A percentile compares a stretch with the other conserved stretches of the same genome.
Conservation (phyloP, 2,797 vertebrate species). For the Pogoniulus pusillus region DNA sequence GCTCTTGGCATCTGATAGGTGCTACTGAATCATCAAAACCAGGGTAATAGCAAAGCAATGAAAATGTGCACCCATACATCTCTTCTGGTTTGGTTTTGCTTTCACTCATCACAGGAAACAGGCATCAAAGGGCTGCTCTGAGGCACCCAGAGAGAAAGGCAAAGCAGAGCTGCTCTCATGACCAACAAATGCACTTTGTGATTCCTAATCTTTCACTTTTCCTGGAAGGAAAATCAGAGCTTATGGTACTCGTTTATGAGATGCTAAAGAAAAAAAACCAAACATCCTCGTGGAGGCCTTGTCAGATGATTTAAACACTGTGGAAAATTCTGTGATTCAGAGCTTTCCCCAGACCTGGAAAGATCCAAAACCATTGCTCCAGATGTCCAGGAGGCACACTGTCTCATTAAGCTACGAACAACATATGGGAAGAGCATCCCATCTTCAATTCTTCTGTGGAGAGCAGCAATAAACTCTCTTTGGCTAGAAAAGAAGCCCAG, state of each 20-base stretch:
- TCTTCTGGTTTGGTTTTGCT: neutral
- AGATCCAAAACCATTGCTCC: neutral
- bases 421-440: neutral
- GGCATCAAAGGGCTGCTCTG: slow-evolving; percentile 49
- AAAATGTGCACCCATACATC: neutral
- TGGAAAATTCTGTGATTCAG: neutral
- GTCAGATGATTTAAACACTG: neutral
- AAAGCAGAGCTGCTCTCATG: slow-evolving; percentile 2
- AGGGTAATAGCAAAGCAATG: neutral
- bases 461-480: neutral
- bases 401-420: neutral
- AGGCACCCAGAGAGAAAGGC: slow-evolving; percentile 8
- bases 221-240: slow-evolving; percentile 61
- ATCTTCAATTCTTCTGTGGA: neutral
- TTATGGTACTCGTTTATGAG: neutral
- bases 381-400: neutral
- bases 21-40: slow-evolving; percentile 10
- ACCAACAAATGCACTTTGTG: neutral
- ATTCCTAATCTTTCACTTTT: slow-evolving; percentile 35
- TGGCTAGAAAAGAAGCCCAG: neutral
- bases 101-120: slow-evolving; percentile 50
- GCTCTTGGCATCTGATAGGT: neutral
- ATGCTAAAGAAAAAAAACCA: neutral
- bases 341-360: neutral
- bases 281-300: rapidly evolving